Evolutionary conservation across 2,113 vertebrate genomes (phyloP).

Genomic region (Sinocyclocheilus anshuiensis): DNA sequence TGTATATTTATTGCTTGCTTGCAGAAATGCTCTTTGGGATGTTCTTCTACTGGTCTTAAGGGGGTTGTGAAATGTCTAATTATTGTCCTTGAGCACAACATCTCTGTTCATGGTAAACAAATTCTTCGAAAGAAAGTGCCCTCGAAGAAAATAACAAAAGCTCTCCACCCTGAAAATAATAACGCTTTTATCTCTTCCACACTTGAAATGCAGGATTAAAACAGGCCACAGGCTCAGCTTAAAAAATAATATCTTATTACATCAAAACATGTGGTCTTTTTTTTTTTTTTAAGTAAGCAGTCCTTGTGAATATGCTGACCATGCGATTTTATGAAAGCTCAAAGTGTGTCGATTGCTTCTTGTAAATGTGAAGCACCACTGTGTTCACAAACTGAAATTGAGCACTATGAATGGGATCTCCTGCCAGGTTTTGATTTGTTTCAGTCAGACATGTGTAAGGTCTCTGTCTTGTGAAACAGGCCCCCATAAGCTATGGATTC

Average conservation of each 20-base stretch:
- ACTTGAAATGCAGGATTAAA: constrained; percentile 35
- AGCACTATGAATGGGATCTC: background rate
- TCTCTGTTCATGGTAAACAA: constrained; percentile 33
- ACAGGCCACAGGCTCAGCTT: constrained; percentile 32
- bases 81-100: constrained; percentile 39
- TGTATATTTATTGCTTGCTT: background rate
- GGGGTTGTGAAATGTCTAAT: constrained; percentile 17
- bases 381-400: constrained; percentile 19
- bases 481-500: too few relatives aligned
- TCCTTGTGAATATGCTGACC: constrained; percentile 35
- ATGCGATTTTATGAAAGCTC: background rate
- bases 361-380: constrained; percentile 6
- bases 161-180: constrained; percentile 36
- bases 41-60: background rate
- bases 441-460: background rate
- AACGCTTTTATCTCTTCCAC: constrained; percentile 51
- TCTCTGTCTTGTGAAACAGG: too few relatives aligned
- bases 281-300: background rate
- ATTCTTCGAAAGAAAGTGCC: constrained; percentile 48
- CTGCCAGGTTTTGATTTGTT: constrained; percentile 12
- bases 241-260: constrained; percentile 33
- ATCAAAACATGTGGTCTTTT: constrained; percentile 10
- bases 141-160: constrained; percentile 45
- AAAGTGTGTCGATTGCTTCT: constrained; percentile 20
- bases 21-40: background rate